These are phyloP conservation scores for Mionectes macconnelli DNA, from an alignment of 2,113 vertebrate species.

Conservation along the genomic window DNA sequence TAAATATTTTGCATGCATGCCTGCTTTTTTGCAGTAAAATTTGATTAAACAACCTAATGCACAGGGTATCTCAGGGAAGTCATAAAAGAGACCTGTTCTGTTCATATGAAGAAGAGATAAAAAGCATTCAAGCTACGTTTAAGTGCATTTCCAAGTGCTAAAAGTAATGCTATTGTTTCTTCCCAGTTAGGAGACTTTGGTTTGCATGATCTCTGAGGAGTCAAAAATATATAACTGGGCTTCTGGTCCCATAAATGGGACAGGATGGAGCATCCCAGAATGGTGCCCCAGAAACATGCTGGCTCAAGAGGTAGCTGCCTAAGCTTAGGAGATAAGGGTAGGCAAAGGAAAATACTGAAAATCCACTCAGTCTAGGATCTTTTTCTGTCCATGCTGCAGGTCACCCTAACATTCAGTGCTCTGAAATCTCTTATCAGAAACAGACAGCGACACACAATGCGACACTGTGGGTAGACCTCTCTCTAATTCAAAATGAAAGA, in stretches of 20 bases:
- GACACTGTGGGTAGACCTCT: not conserved
- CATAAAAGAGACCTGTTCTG: not conserved
- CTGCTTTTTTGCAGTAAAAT: not conserved
- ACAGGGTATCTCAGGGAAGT: not conserved
- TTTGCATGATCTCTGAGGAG: not conserved
- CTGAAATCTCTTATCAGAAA: not conserved
- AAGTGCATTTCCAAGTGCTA: not conserved
- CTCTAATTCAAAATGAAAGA: not conserved
- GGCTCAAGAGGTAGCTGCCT: not conserved
- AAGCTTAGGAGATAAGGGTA: not conserved
- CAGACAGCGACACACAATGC: not conserved
- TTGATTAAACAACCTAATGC: not conserved
- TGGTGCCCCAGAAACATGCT: accelerated
- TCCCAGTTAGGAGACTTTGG: not conserved
- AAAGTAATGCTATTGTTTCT: not conserved
- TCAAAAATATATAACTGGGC: not conserved
- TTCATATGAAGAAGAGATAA: not conserved
- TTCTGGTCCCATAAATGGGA: not conserved
- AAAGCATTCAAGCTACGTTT: not conserved
- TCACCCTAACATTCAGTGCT: not conserved
- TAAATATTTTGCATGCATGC: not conserved
- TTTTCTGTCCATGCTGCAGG: not conserved
- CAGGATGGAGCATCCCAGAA: not conserved
- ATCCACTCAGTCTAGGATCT: not conserved
- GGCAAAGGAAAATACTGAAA: not conserved